Percentiles rank a stretch among this genome's conserved stretches.
Evolutionary conservation across 1,140 invertebrate genomes (phyloP).

Genomic region (Meloidogyne hapla): DNA sequence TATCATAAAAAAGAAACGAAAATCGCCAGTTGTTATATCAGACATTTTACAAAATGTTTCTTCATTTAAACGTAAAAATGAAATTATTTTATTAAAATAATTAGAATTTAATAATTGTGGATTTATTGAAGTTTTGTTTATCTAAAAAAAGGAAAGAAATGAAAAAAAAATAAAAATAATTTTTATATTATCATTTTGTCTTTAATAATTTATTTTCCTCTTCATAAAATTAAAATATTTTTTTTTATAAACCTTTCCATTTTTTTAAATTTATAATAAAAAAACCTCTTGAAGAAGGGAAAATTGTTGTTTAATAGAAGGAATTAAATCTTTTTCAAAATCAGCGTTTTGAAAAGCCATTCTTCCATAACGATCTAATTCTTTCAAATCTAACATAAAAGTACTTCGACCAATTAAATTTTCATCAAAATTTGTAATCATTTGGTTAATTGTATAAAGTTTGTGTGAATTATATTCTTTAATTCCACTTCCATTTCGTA

Average conservation of each 20-base stretch:
- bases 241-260: conserved; percentile 74
- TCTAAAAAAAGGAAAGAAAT: too few relatives aligned
- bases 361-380: conserved; percentile 29
- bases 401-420: conserved; percentile 44
- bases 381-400: conserved; percentile 45
- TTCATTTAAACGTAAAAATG: conserved; percentile 52
- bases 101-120: not conserved
- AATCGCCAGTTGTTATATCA: conserved; percentile 41
- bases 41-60: conserved; percentile 48
- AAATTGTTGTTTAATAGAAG: conserved; percentile 8
- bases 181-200: too few relatives aligned
- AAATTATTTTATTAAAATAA: conserved; percentile 40
- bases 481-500: conserved; percentile 58
- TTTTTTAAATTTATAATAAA: too few relatives aligned
- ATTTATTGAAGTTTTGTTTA: not conserved
- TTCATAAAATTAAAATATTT: too few relatives aligned
- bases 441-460: conserved; percentile 54
- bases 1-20: conserved; percentile 48
- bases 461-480: conserved; percentile 41
- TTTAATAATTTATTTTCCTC: too few relatives aligned
- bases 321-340: conserved; percentile 24
- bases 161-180: too few relatives aligned
- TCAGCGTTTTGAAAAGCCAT: conserved; percentile 29
- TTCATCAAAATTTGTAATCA: conserved; percentile 54
- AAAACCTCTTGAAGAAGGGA: conserved; percentile 22